phyloP scores from a whole-genome alignment of 2,113 vertebrate genomes.

The Nycticorax nycticorax region DNA sequence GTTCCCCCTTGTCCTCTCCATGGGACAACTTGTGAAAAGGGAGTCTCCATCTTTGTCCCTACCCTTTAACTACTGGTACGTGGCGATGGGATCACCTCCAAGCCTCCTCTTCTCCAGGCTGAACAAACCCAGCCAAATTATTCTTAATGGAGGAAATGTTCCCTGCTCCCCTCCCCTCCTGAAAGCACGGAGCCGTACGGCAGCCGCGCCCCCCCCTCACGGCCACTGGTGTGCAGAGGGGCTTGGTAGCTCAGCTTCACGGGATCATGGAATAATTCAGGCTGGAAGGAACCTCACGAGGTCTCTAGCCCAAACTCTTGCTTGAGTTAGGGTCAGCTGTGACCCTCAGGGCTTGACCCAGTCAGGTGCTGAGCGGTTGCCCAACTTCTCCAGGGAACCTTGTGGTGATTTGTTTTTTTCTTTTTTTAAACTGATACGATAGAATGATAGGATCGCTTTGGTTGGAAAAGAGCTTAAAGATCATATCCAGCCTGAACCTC shows the following conservation, averaged over 20 bases:
- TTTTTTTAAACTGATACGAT: too few species aligned
- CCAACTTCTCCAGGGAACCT: not conserved
- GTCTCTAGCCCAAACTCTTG: not conserved
- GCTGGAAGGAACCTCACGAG: not conserved
- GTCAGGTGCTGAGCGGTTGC: not conserved
- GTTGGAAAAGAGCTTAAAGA: too few species aligned
- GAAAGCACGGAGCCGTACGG: fast-evolving
- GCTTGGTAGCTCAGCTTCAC: not conserved
- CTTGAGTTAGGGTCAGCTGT: not conserved
- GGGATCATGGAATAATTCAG: not conserved
- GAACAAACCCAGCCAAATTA: not conserved
- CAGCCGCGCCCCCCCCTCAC: not conserved
- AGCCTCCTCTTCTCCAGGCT: too few species aligned
- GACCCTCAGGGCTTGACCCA: not conserved
- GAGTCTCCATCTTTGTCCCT: too few species aligned
- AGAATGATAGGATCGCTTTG: too few species aligned
- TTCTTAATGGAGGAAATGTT: not conserved
- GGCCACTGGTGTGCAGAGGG: not conserved
- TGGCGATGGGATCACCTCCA: too few species aligned
- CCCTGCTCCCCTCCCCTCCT: not conserved
- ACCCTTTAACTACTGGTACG: too few species aligned
- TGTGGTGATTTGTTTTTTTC: not conserved
- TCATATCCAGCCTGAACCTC: not conserved
- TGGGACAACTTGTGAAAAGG: too few species aligned
- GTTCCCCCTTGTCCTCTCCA: too few species aligned